Conservation (phyloP, 2,797 vertebrate genomes). For the Xyrichtys novacula region DNA sequence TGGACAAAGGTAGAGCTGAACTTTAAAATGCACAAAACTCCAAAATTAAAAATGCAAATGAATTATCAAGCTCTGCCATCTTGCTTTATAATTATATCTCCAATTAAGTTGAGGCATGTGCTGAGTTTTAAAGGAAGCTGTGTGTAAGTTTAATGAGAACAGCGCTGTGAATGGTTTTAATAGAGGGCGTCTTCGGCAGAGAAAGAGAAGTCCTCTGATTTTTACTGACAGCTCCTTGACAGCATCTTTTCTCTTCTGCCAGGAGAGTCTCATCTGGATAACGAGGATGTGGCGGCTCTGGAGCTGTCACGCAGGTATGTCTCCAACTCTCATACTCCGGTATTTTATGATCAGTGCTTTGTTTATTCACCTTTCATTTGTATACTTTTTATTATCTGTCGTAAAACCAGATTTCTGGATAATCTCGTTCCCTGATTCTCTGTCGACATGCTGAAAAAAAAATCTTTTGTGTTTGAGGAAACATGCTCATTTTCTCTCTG, state of each 20-base stretch:
- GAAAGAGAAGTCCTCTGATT: slow-evolving; percentile 37
- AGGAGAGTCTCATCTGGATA: slow-evolving; percentile 82
- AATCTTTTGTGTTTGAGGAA: too few species aligned
- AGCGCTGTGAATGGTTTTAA: background rate
- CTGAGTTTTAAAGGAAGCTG: too few species aligned
- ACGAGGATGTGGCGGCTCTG: slow-evolving; percentile 78
- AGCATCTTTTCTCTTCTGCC: slow-evolving; percentile 61
- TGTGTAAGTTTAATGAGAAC: too few species aligned
- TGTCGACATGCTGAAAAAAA: too few species aligned
- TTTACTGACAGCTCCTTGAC: slow-evolving; percentile 40
- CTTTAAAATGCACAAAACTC: too few species aligned
- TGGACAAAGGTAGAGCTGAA: slow-evolving; percentile 82
- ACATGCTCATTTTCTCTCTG: background rate
- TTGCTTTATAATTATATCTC: too few species aligned
- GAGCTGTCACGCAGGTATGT: slow-evolving; percentile 87
- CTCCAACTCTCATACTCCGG: slow-evolving; percentile 5
- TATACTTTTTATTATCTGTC: background rate
- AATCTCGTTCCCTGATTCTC: too few species aligned
- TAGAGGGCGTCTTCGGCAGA: background rate
- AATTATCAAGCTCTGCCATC: too few species aligned
- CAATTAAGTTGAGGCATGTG: too few species aligned
- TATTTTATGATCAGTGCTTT: background rate
- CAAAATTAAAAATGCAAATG: too few species aligned
- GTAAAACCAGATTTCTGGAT: background rate
- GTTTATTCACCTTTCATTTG: background rate